Percentiles rank a stretch among this genome's conserved stretches.
phyloP scores from a whole-genome alignment of 2,113 vertebrate genomes.

The Rhinoderma darwinii region DNA sequence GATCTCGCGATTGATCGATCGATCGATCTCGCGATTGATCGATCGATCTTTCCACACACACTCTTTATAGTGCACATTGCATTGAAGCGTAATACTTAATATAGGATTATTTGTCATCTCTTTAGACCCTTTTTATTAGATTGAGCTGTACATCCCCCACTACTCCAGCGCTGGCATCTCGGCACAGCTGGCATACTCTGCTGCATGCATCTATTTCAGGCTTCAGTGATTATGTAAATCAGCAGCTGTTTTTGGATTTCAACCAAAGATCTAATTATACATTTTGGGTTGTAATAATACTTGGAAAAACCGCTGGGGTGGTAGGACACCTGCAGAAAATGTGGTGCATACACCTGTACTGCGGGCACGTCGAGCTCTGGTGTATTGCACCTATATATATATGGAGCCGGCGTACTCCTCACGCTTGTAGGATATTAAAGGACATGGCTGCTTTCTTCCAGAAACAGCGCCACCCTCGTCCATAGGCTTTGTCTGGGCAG shows the following conservation, averaged over 20 bases:
- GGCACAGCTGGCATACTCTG: not conserved
- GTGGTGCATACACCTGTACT: not conserved
- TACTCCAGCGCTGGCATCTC: not conserved
- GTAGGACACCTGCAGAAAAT: not conserved
- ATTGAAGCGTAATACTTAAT: no score
- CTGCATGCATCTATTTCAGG: not conserved
- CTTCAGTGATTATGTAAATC: not conserved
- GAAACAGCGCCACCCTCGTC: not conserved
- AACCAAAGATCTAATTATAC: slow-evolving; percentile 34
- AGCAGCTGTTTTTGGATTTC: slow-evolving; percentile 6
- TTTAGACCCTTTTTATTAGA: no score
- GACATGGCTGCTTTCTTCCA: not conserved
- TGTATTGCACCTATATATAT: not conserved
- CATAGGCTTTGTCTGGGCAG: not conserved
- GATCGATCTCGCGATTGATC: no score
- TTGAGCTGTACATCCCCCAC: not conserved
- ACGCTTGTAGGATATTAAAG: no score
- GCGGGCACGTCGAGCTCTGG: not conserved
- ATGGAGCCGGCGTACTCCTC: no score
- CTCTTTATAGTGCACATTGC: no score
- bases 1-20: no score
- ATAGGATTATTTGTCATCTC: no score
- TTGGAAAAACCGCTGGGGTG: not conserved
- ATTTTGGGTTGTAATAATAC: not conserved
- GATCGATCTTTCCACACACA: no score